Evolutionary conservation across 1,140 invertebrate genomes (phyloP).

Genomic region (Zophobas atratus): DNA sequence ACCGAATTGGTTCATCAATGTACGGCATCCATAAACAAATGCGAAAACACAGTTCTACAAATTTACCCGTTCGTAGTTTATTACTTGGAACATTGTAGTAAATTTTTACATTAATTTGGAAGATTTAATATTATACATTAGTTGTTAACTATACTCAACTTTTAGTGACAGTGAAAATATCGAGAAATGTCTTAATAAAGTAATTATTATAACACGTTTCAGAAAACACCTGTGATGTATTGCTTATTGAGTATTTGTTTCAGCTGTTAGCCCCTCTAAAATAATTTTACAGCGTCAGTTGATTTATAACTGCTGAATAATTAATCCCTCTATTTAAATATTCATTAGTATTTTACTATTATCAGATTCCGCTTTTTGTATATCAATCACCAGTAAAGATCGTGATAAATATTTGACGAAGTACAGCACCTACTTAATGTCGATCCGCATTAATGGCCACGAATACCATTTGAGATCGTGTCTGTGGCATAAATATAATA

Average conservation of each 20-base stretch:
- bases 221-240: background rate
- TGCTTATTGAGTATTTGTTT: background rate
- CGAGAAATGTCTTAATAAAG: too few species aligned
- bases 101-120: too few species aligned
- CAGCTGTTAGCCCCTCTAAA: background rate
- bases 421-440: conserved; percentile 10
- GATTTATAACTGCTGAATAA: conserved; percentile 12
- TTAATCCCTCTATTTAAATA: conserved; percentile 3
- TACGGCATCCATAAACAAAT: too few species aligned
- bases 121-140: too few species aligned
- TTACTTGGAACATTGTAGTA: too few species aligned
- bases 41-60: too few species aligned
- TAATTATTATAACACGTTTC: too few species aligned
- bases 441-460: conserved; percentile 14
- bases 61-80: too few species aligned
- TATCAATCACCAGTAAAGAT: conserved; percentile 10
- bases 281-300: background rate
- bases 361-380: conserved; percentile 22
- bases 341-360: conserved; percentile 16
- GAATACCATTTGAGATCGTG: background rate
- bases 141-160: too few species aligned
- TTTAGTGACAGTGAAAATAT: too few species aligned
- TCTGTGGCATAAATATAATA: too few species aligned
- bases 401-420: conserved; percentile 9
- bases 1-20: too few species aligned